Base-by-base conservation (phyloP, 2,888 invertebrate genomes). In the Tiliacea citrago region DNA sequence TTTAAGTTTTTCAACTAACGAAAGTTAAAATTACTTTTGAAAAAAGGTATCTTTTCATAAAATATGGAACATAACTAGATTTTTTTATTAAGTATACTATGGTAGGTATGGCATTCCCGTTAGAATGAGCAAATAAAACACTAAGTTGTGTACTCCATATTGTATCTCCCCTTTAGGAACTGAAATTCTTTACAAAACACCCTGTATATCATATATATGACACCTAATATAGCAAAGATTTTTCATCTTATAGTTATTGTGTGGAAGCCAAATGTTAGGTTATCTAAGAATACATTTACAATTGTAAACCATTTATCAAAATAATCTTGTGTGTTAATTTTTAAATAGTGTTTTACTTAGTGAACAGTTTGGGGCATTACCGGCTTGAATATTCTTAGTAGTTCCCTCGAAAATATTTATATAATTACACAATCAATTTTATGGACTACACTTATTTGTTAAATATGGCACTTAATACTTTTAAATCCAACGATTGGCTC, bases 401-500 rank as follows among this genome's bases (percentile, higher is more conserved):
- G 4, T 24, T 18, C 9, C 4, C 16, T 66, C 9, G 18, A 68
- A 53, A 53, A 35, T 45, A 49, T 75, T 18, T 12, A n/a, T 24
- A 21, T 9, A 39, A 24, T 35, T 47, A 63, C 45, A 39, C n/a
- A n/a, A 10, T 35, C 4, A 9, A 57, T 29, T 57, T 55, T 57
- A n/a, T 7, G 0, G 2, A 42, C 13, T 47, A 29, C 21, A 53
- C 18, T 13, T 24, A 21, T 18, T 58, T 78, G 21, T 47, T 29
- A 70, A 70, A 61, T 66, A 66, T 80, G 77, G 73, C 80, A 80
- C 80, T 24, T 58, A 39, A 58, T 63, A 21, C 51, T 24, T 13
- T 18, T 13, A 21, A 45, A 42, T 13, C 21, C 42, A 24, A 39
- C 58, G 45, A 53, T 77, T 69, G 53, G 57, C 69, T 77, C 69